Percentiles rank a stretch among this genome's conserved stretches.
These are phyloP conservation scores for Lanius ludovicianus DNA, from an alignment of 2,113 vertebrate genomes.

Conservation along the genomic window DNA sequence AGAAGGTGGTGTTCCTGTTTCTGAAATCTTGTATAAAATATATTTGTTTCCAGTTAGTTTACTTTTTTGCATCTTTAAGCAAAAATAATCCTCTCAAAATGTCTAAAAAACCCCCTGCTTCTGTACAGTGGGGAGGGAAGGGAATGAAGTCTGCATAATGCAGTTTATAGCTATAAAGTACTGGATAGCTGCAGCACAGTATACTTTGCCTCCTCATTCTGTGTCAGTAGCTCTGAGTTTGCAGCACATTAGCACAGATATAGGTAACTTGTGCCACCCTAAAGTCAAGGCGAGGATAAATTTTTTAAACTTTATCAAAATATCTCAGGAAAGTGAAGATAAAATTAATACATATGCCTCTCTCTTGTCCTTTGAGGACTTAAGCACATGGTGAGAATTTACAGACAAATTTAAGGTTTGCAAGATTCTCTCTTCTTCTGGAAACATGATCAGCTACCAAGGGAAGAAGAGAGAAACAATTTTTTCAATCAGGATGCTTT, in stretches of 20 bases:
- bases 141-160: neutral
- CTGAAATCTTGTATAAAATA: neutral
- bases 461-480: neutral
- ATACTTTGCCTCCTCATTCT: neutral
- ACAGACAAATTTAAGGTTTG: neutral
- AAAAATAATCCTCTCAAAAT: neutral
- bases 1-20: neutral
- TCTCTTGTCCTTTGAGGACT: neutral
- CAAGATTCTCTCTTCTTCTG: neutral
- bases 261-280: neutral
- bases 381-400: neutral
- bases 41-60: neutral
- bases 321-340: neutral
- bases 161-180: neutral
- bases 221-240: neutral
- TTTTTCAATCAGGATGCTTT: neutral
- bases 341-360: neutral
- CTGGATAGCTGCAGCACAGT: rapidly evolving
- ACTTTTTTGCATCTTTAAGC: neutral
- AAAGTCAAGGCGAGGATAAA: neutral
- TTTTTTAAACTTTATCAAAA: neutral
- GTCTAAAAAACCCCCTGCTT: neutral
- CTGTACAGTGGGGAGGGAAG: neutral
- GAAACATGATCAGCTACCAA: neutral
- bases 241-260: neutral